Evolutionary conservation across 2,797 vertebrate genomes (phyloP).

Genomic region (Tinamus major): DNA sequence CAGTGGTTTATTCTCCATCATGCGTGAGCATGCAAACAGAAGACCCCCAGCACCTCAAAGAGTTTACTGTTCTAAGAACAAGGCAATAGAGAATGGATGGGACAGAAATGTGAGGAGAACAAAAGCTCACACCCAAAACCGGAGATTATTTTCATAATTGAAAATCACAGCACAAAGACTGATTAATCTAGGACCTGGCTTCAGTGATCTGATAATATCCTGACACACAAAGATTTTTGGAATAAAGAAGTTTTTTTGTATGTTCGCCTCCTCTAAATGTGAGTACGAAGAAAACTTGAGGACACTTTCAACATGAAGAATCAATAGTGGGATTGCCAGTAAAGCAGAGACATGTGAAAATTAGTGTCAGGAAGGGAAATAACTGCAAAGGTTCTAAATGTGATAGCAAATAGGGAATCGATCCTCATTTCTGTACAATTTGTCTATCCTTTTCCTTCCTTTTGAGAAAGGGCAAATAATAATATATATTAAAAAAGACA

Average conservation of each 20-base stretch:
- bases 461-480: not conserved
- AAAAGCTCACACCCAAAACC: not conserved
- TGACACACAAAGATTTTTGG: not conserved
- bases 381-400: not conserved
- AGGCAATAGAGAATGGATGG: not conserved
- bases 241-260: not conserved
- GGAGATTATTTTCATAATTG: not conserved
- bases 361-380: not conserved
- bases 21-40: not conserved
- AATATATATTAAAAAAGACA: not conserved
- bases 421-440: not conserved
- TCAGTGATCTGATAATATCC: not conserved
- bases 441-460: not conserved
- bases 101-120: not conserved
- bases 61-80: not conserved
- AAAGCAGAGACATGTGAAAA: not conserved
- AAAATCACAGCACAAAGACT: not conserved
- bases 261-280: not conserved
- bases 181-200: not conserved
- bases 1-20: not conserved
- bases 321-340: not conserved
- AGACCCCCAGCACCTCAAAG: rapidly evolving
- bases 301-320: not conserved
- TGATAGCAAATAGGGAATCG: not conserved
- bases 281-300: not conserved